Percentiles rank a stretch among this genome's conserved stretches.
phyloP scores from a whole-genome alignment of 2,888 invertebrate genomes.

The Agrochola litura region DNA sequence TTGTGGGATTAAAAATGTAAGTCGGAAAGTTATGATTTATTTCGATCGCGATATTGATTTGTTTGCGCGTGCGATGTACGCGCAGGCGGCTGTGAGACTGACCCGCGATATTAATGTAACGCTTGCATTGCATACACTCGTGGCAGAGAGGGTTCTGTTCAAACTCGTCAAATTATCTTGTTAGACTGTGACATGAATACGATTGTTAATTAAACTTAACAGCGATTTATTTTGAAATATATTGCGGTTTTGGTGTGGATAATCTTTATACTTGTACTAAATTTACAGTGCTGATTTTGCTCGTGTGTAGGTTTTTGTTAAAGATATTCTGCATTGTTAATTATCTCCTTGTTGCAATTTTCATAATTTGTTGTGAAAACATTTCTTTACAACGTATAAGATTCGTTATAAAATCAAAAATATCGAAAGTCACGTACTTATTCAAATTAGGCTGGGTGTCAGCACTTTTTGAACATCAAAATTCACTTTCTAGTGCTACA shows the following conservation, averaged over 20 bases:
- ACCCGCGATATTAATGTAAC: conserved; percentile 38
- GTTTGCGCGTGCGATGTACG: conserved; percentile 52
- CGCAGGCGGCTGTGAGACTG: conserved; percentile 63
- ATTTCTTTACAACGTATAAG: too few relatives aligned
- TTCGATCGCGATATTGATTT: conserved; percentile 40
- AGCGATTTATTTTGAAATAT: neutral
- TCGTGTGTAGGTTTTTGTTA: neutral
- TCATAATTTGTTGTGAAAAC: too few relatives aligned
- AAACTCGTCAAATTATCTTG: conserved; percentile 56
- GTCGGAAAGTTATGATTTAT: conserved; percentile 31
- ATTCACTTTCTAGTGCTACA: too few relatives aligned
- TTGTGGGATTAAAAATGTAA: conserved; percentile 15
- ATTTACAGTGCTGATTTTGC: neutral
- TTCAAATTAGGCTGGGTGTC: too few relatives aligned
- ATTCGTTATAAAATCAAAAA: too few relatives aligned
- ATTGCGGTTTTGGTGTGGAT: neutral
- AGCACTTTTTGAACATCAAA: too few relatives aligned
- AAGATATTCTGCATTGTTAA: neutral
- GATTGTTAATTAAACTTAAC: conserved; percentile 19
- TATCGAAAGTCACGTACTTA: too few relatives aligned
- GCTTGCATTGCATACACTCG: conserved; percentile 18
- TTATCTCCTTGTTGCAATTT: too few relatives aligned
- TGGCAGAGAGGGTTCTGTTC: conserved; percentile 35
- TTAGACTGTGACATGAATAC: conserved; percentile 37
- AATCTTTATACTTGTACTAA: neutral